These are phyloP conservation scores for Bradypodion ventrale DNA, from an alignment of 2,797 vertebrate genomes.

Conservation along the genomic window DNA sequence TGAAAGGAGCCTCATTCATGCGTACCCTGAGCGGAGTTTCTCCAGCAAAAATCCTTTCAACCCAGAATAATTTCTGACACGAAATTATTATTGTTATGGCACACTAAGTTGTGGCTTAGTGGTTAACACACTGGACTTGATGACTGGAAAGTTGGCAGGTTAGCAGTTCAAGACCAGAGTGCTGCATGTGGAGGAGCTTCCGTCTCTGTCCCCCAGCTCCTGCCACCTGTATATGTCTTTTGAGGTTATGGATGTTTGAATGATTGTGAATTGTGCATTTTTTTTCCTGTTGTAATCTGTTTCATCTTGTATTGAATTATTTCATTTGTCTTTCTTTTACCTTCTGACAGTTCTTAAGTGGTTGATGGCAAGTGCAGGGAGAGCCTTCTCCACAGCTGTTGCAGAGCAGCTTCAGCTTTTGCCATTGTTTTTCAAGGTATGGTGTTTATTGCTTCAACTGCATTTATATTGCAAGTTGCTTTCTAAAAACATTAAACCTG, in stretches of 20 bases:
- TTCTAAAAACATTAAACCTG: not conserved
- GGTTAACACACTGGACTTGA: too few species aligned
- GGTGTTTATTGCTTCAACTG: slow-evolving; percentile 7
- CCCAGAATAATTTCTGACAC: too few species aligned
- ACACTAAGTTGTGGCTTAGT: too few species aligned
- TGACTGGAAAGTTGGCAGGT: too few species aligned
- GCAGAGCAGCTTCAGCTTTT: slow-evolving; percentile 91
- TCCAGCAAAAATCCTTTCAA: too few species aligned
- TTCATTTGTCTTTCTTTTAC: slow-evolving; percentile 32
- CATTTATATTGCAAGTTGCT: not conserved
- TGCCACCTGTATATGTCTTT: too few species aligned
- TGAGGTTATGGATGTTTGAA: not conserved
- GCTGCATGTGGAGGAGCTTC: too few species aligned
- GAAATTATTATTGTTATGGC: too few species aligned
- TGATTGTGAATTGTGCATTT: not conserved
- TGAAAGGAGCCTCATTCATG: too few species aligned
- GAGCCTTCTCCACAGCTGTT: slow-evolving; percentile 92
- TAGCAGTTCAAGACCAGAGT: too few species aligned
- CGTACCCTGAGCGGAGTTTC: too few species aligned
- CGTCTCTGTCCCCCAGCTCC: too few species aligned
- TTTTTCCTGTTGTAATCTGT: not conserved
- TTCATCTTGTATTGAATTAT: not conserved
- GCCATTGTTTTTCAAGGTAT: slow-evolving; percentile 95
- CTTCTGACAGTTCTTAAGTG: slow-evolving; percentile 89
- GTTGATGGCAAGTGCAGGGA: slow-evolving; percentile 94